A percentile compares a stretch with the other conserved stretches of the same genome.
Evolutionary conservation across 2,797 vertebrate genomes (phyloP).

Genomic region (Mallotus villosus): DNA sequence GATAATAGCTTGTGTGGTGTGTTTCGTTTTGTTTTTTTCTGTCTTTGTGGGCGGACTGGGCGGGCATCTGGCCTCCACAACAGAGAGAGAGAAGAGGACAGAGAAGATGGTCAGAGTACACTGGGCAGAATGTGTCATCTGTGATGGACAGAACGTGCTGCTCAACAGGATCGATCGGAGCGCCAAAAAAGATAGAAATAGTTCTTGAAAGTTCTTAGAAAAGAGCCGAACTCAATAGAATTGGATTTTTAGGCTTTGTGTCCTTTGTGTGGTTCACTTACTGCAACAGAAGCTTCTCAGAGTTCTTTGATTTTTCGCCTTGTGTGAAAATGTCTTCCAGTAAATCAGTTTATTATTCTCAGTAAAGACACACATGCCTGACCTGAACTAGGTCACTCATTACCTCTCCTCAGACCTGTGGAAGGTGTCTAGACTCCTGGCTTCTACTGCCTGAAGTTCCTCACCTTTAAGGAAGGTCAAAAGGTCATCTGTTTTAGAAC

Average conservation of each 20-base stretch:
- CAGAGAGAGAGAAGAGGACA: no score
- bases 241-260: no score
- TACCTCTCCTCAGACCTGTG: neutral
- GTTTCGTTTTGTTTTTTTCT: no score
- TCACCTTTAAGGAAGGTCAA: neutral
- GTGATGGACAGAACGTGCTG: neutral
- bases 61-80: no score
- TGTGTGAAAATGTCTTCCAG: neutral
- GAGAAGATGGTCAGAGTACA: no score
- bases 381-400: slow-evolving; percentile 9
- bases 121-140: neutral
- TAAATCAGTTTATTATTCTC: neutral
- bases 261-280: no score
- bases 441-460: slow-evolving; percentile 36
- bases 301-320: neutral
- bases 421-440: slow-evolving; percentile 6
- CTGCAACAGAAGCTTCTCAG: no score
- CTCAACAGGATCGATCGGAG: no score
- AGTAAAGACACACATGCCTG: neutral
- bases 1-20: neutral
- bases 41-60: no score
- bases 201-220: no score
- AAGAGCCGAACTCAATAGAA: no score
- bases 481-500: slow-evolving; percentile 20
- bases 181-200: no score